These are phyloP conservation scores for Patella ulyssiponensis DNA, from an alignment of 2,888 invertebrate species.

Conservation along the genomic window DNA sequence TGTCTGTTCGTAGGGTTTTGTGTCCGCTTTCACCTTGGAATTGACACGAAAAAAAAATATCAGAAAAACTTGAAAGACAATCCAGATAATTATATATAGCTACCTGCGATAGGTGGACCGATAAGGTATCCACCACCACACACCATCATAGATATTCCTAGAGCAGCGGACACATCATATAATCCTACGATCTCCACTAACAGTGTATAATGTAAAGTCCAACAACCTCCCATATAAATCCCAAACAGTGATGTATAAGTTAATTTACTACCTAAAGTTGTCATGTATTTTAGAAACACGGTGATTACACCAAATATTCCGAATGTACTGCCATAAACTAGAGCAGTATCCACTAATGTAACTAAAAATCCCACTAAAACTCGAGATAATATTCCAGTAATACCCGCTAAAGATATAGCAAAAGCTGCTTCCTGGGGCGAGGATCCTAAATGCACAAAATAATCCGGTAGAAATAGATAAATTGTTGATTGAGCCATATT, in stretches of 20 bases:
- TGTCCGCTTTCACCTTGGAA: neutral
- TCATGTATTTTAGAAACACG: neutral
- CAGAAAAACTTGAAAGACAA: neutral
- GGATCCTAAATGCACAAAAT: neutral
- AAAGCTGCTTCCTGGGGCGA: neutral
- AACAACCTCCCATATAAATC: neutral
- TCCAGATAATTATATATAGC: neutral
- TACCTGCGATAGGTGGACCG: neutral
- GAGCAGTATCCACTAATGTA: neutral
- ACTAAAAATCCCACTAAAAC: neutral
- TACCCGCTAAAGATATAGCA: neutral
- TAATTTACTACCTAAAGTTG: neutral
- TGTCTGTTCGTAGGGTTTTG: too few species aligned
- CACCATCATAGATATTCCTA: neutral
- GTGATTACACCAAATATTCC: neutral
- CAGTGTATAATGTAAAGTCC: neutral
- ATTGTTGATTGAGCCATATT: neutral
- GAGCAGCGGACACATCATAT: neutral
- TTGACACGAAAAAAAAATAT: neutral
- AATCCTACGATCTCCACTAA: neutral
- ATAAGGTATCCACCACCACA: neutral
- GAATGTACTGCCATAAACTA: neutral
- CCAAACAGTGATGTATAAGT: neutral
- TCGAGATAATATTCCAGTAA: neutral
- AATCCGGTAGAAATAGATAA: neutral